Evolutionary conservation across 2,797 vertebrate species (phyloP).

Genomic region (Tragelaphus eurycerus): DNA sequence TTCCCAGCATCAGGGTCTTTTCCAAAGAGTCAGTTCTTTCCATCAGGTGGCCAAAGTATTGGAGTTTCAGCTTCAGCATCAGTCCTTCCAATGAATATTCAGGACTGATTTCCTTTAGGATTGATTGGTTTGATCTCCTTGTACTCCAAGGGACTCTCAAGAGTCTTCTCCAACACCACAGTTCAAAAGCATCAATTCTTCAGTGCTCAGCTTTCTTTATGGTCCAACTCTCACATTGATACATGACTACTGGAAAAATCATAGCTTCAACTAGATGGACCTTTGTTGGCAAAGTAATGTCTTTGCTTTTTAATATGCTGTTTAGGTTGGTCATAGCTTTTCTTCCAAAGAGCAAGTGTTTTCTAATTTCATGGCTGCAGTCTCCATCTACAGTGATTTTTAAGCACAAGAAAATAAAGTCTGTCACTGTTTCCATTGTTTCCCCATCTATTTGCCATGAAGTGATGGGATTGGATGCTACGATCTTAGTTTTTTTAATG

Average conservation of each 20-base stretch:
- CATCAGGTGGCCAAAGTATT: neutral
- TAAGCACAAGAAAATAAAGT: neutral
- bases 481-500: neutral
- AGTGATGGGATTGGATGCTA: neutral
- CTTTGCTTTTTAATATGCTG: neutral
- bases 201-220: accelerated
- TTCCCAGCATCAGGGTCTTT: neutral
- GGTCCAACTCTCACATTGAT: neutral
- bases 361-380: neutral
- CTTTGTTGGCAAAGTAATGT: neutral
- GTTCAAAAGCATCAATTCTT: neutral
- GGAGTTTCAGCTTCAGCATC: neutral
- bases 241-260: no score
- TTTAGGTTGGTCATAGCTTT: neutral
- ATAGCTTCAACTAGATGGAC: neutral
- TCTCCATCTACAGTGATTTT: neutral
- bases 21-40: neutral
- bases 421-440: neutral
- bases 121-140: neutral
- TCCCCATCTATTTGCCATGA: neutral
- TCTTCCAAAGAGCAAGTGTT: neutral
- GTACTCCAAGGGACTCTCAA: neutral
- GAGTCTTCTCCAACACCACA: neutral
- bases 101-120: neutral
- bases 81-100: neutral